Conservation (phyloP, 2,797 vertebrate genomes). For the Hippopotamyrus pictus region DNA sequence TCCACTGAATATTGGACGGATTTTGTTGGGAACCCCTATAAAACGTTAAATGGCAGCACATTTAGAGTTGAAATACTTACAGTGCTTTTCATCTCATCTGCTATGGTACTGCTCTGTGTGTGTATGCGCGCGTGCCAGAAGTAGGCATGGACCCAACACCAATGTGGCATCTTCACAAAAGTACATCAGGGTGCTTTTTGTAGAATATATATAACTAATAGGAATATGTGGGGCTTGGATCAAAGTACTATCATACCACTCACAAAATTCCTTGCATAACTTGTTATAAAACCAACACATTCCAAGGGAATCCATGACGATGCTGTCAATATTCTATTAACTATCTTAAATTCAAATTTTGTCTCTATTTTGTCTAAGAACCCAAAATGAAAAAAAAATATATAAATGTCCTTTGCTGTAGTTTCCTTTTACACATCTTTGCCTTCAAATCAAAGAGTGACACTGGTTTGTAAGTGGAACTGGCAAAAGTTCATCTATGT, state of each 20-base stretch:
- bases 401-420: neutral
- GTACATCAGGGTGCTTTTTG: neutral
- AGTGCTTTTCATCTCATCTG: neutral
- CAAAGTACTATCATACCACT: neutral
- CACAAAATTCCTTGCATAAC: neutral
- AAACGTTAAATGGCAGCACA: neutral
- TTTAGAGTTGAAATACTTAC: neutral
- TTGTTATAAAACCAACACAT: neutral
- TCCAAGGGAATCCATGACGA: neutral
- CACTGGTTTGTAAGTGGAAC: neutral
- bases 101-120: neutral
- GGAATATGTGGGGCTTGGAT: neutral
- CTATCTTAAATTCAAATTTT: neutral
- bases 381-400: neutral
- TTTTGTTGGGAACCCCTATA: neutral
- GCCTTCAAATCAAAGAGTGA: neutral
- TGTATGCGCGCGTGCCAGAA: neutral
- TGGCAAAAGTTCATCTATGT: neutral
- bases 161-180: neutral
- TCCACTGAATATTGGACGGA: neutral
- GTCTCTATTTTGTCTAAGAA: neutral
- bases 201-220: neutral
- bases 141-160: neutral
- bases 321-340: neutral
- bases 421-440: neutral